These are phyloP conservation scores for Tetramorium alpestre DNA, from an alignment of 1,140 invertebrate genomes.

Conservation along the genomic window DNA sequence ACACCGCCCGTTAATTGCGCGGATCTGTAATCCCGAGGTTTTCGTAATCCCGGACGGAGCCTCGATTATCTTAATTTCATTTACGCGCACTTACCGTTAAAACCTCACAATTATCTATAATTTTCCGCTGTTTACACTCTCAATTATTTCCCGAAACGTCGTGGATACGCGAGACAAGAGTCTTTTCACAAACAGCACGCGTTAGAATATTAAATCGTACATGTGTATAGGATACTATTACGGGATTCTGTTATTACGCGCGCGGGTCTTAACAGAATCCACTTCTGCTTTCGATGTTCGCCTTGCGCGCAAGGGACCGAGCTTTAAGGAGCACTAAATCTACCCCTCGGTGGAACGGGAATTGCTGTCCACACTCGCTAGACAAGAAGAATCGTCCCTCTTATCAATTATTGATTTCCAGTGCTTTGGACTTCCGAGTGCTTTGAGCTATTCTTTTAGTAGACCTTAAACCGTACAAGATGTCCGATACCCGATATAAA, in stretches of 20 bases:
- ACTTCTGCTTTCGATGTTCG: slow-evolving; percentile 9
- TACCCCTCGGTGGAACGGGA: not conserved
- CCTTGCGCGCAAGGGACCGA: not conserved
- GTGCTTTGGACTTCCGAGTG: slow-evolving; percentile 38
- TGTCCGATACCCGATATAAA: not conserved
- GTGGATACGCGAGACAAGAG: not conserved
- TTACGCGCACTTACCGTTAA: not conserved
- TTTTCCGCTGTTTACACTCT: not conserved
- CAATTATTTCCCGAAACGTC: slow-evolving; percentile 15
- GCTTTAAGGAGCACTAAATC: slow-evolving; percentile 43
- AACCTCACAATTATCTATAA: not conserved
- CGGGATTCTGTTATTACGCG: not conserved
- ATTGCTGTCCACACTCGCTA: slow-evolving; percentile 34
- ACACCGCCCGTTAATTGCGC: slow-evolving; percentile 2
- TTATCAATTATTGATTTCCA: slow-evolving; percentile 63
- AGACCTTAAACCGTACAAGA: slow-evolving; percentile 20
- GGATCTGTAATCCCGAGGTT: not conserved
- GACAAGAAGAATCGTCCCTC: slow-evolving; percentile 55
- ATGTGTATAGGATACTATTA: not conserved
- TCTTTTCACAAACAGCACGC: no score
- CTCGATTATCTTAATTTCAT: slow-evolving; percentile 40
- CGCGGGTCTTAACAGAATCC: not conserved
- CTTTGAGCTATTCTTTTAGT: slow-evolving; percentile 33
- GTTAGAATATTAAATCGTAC: not conserved
- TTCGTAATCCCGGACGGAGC: not conserved